phyloP scores from a whole-genome alignment of 2,113 vertebrate species.

The Epinephelus cyanopodus region DNA sequence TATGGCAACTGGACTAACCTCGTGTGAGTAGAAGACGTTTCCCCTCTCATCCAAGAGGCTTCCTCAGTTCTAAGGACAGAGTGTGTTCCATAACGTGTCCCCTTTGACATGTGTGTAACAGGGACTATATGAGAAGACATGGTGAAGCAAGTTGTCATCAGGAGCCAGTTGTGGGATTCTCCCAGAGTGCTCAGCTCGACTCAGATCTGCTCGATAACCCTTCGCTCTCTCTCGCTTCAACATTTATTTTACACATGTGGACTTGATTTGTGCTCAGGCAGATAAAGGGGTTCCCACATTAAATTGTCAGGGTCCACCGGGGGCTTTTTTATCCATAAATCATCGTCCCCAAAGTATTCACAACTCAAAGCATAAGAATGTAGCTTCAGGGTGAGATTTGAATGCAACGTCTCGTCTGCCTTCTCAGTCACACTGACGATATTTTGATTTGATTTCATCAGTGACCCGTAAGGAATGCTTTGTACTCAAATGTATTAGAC shows the following conservation, averaged over 20 bases:
- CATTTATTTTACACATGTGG: constrained; percentile 42
- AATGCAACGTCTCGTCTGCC: neutral
- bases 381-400: constrained; percentile 12
- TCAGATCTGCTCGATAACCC: constrained; percentile 38
- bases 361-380: neutral
- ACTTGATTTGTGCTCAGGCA: constrained; percentile 29
- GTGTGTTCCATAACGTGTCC: neutral
- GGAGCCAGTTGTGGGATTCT: constrained; percentile 14
- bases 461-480: neutral
- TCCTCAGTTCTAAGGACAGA: too few relatives aligned
- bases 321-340: constrained; percentile 27
- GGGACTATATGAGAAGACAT: neutral
- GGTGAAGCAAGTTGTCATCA: neutral
- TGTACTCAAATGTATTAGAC: neutral
- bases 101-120: neutral
- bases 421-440: neutral
- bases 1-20: too few relatives aligned
- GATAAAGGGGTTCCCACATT: constrained; percentile 32
- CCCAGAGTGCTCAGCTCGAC: constrained; percentile 4
- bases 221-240: neutral
- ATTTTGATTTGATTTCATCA: constrained; percentile 12
- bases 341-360: constrained; percentile 20
- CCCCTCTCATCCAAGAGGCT: too few relatives aligned
- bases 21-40: too few relatives aligned
- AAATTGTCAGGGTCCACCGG: constrained; percentile 13